These are phyloP conservation scores for Podargus strigoides DNA, from an alignment of 2,797 vertebrate genomes.

Conservation along the genomic window DNA sequence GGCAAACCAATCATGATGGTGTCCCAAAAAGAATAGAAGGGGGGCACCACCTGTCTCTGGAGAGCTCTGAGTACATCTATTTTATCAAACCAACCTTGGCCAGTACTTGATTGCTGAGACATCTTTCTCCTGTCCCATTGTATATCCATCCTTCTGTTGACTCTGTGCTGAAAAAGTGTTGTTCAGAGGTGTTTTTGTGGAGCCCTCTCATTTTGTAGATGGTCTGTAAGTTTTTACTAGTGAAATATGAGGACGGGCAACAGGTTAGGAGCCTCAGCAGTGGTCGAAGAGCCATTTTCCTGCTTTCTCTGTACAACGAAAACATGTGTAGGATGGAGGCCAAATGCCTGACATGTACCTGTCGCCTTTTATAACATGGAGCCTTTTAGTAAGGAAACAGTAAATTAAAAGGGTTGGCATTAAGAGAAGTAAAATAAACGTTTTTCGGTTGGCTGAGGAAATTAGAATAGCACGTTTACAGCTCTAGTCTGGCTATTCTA, in stretches of 20 bases:
- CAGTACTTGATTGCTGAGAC: background rate
- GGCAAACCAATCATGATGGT: background rate
- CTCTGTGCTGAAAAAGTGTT: background rate
- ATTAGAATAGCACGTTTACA: background rate
- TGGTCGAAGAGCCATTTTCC: background rate
- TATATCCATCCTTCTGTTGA: background rate
- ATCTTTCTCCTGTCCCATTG: background rate
- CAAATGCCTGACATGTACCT: background rate
- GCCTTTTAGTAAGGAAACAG: background rate
- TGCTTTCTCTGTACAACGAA: background rate
- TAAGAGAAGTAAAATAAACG: background rate
- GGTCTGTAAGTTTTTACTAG: background rate
- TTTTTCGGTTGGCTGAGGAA: background rate
- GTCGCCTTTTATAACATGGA: background rate
- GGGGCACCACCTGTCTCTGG: background rate
- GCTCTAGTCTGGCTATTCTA: background rate
- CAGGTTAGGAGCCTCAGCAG: background rate
- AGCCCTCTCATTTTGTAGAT: background rate
- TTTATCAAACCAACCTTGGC: background rate
- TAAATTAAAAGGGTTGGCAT: background rate
- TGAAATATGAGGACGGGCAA: background rate
- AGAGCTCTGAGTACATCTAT: background rate
- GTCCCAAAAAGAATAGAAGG: background rate
- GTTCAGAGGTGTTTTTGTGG: background rate
- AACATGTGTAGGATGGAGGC: background rate